Base-by-base conservation (phyloP, 1,140 invertebrate genomes). In the Gryllus bimaculatus region DNA sequence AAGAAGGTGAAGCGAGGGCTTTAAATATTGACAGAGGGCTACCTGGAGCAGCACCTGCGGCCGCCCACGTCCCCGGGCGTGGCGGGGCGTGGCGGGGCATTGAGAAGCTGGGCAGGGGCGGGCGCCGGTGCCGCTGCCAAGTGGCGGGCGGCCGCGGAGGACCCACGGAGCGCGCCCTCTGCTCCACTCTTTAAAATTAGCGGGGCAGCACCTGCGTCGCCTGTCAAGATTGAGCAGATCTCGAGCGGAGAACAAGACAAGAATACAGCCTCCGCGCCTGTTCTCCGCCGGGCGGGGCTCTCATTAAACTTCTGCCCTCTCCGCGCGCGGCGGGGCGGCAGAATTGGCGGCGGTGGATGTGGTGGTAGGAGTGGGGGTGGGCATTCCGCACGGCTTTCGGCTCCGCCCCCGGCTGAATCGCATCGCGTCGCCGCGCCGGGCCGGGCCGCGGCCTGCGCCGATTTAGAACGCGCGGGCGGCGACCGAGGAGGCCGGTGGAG, bases 201-300 rank as follows among this genome's bases (percentile, higher is more conserved):
- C 54, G 54, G n/a, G 18, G 54, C 26, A 66, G 18, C 54, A 66
- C 54, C 54, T 66, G 54, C 18, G 54, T 66, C 54, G 54, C 10
- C 54, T 66, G 54, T 66, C 54, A 66, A 66, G 54, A 66, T 66
- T 66, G 54, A 66, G 54, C 18, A 66, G 54, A 66, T 66, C 54
- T 66, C 54, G 10, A 13, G 54, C 54, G 54, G 54, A 66, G 54
- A 66, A 66, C 54, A 66, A 66, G 54, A 66, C 54, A 66, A 66
- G 54, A 66, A 66, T 66, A 66, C 54, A 66, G 54, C 54, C 54
- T 66, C 54, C 54, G 10, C 54, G 10, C 0, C 54, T 66, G 54
- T 18, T 66, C 10, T 66, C 18, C 2, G 10, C 54, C 0, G 10
- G 2, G 54, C 18, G 10, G 54, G 54, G 26, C 26, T 39, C 54